phyloP scores from a whole-genome alignment of 1,140 invertebrate genomes.

The Achroia grisella region DNA sequence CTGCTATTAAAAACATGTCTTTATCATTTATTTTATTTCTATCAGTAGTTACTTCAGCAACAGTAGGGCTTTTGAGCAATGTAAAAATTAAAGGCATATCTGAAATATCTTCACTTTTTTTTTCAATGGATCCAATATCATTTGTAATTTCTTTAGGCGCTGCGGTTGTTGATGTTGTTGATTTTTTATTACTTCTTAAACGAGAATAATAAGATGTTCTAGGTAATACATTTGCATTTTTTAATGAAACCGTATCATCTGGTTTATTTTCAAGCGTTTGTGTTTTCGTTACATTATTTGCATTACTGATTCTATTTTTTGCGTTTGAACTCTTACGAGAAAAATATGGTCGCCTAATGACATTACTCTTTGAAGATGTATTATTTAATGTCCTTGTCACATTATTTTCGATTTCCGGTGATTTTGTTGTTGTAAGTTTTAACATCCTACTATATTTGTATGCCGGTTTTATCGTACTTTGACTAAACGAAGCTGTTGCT shows the following conservation, averaged over 20 bases:
- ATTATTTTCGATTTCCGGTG: slow-evolving; percentile 21
- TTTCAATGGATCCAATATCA: slow-evolving; percentile 20
- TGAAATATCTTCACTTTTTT: slow-evolving; percentile 38
- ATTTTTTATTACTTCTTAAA: slow-evolving; percentile 35
- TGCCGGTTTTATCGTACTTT: slow-evolving; percentile 24
- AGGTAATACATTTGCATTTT: slow-evolving; percentile 28
- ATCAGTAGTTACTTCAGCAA: slow-evolving; percentile 11
- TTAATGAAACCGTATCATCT: slow-evolving; percentile 16
- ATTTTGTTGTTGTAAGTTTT: slow-evolving; percentile 36
- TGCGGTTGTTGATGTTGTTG: slow-evolving; percentile 21
- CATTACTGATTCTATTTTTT: not conserved
- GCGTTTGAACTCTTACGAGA: not conserved
- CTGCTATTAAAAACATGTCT: slow-evolving; percentile 36
- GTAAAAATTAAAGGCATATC: slow-evolving; percentile 52
- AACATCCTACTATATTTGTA: slow-evolving; percentile 58
- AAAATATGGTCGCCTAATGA: slow-evolving; percentile 18
- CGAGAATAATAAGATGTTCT: slow-evolving; percentile 55
- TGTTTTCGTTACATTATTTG: slow-evolving; percentile 35
- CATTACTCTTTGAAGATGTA: slow-evolving; percentile 33
- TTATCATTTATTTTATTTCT: slow-evolving; percentile 14
- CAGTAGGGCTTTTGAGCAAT: slow-evolving; percentile 27
- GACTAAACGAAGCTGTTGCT: slow-evolving; percentile 13
- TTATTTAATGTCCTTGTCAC: slow-evolving; percentile 26
- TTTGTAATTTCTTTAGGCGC: slow-evolving; percentile 11
- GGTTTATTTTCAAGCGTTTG: slow-evolving; percentile 19